Percentiles rank a stretch among this genome's conserved stretches.
Conservation (phyloP, 2,797 vertebrate genomes). For the Gymnodraco acuticeps region DNA sequence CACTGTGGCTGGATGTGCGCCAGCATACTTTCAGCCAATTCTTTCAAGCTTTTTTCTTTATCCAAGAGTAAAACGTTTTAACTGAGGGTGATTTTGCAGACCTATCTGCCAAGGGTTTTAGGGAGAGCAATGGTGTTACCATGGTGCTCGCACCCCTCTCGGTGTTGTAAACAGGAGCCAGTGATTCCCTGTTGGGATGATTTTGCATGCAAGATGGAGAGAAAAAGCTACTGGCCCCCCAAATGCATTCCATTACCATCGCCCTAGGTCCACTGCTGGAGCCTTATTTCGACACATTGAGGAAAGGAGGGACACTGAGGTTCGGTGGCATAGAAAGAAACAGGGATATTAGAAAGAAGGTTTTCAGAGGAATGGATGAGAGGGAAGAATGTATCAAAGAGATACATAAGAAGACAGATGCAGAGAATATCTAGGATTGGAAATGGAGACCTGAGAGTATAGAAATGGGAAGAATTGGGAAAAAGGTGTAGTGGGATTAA, state of each 20-base stretch:
- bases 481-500: slow-evolving; percentile 56
- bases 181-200: slow-evolving; percentile 78
- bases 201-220: slow-evolving; percentile 81
- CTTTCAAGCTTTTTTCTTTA: slow-evolving; percentile 63
- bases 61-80: slow-evolving; percentile 75
- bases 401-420: slow-evolving; percentile 53
- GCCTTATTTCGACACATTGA: slow-evolving; percentile 65
- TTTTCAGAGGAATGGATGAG: slow-evolving; percentile 59
- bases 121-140: slow-evolving; percentile 75
- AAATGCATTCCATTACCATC: slow-evolving; percentile 83
- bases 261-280: slow-evolving; percentile 79
- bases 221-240: slow-evolving; percentile 74
- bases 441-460: slow-evolving; percentile 40
- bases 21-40: slow-evolving; percentile 78
- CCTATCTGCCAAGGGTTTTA: slow-evolving; percentile 75
- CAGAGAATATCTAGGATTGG: slow-evolving; percentile 18
- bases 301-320: slow-evolving; percentile 51
- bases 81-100: slow-evolving; percentile 73
- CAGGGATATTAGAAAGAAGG: slow-evolving; percentile 51
- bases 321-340: slow-evolving; percentile 58
- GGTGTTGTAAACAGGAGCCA: slow-evolving; percentile 75
- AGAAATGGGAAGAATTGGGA: slow-evolving; percentile 39
- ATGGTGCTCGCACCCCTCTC: slow-evolving; percentile 69
- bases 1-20: slow-evolving; percentile 72
- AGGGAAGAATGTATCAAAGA: slow-evolving; percentile 47